Base-by-base conservation (phyloP, 2,797 vertebrate genomes). In the Serranus cabrilla region DNA sequence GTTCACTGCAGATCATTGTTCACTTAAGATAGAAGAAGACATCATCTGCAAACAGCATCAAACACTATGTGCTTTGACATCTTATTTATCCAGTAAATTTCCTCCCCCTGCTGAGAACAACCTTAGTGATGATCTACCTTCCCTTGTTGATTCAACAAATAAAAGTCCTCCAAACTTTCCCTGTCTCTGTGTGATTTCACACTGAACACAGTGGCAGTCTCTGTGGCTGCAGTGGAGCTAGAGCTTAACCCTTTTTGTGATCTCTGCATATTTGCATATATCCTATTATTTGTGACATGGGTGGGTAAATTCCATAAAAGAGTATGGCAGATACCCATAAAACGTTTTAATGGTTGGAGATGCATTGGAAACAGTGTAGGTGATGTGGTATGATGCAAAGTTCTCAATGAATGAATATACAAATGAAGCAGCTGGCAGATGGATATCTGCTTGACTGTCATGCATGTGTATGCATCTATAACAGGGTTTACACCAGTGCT, bases 361-460 rank as follows among this genome's bases (percentile, higher is more conserved):
- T 62, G 31, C 2, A 40, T 68, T 27, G 3, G 27, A 27, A 25
- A 49, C 51, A 58, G 37, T 12, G 18, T n/a, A 45, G 12, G 10
- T 67, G 45, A 27, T 20, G 27, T n/a, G 16, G 16, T 49, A 40
- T 37, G 12, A 42, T 11, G 20, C 18, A 10, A 73, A 70, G 70
- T 58, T 23, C 5, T 20, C 5, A 79, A 40, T 58, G 11, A 5
- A 59, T 55, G 16, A 46, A 31, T 11, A 49, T 37, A 60, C 37
- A 54, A 50, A 31, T 40, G 10, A 61, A 7, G 5, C 8, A 23
- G 18, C 25, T 57, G 16, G 18, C 13, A 61, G 50, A 61, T 56
- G 21, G 21, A 31, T 31, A 31, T 31, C 27, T 31, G 27, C 27
- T 31, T 31, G 27, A 31, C 27, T n/a, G n/a, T n/a, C n/a, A n/a